Evolutionary conservation across 2,888 invertebrate genomes (phyloP).

Genomic region (Argyresthia goedartella): DNA sequence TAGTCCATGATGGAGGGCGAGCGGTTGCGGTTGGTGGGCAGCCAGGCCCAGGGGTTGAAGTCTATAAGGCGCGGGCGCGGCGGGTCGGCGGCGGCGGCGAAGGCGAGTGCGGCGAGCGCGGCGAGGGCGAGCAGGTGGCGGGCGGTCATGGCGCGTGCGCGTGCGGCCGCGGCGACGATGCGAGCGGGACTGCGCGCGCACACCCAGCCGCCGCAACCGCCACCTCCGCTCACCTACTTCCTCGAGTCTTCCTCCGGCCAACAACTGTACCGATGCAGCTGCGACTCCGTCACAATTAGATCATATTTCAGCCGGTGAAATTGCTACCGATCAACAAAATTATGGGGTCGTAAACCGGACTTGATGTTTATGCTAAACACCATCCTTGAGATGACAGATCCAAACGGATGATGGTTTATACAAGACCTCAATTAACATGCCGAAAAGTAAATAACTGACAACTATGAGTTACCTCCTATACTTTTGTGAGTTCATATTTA

Average conservation of each 20-base stretch:
- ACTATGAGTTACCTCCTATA: no score
- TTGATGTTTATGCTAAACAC: no score
- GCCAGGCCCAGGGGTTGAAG: constrained; percentile 64
- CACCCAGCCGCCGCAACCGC: constrained; percentile 33
- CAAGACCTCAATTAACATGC: no score
- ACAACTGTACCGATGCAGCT: constrained; percentile 28
- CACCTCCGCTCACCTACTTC: no score
- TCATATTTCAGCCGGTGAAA: not conserved
- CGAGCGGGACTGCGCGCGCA: constrained; percentile 63
- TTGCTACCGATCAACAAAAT: no score
- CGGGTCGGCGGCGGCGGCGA: constrained; percentile 34
- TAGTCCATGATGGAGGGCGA: constrained; percentile 66
- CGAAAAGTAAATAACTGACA: no score
- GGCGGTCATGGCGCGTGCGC: constrained; percentile 56
- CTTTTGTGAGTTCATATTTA: no score
- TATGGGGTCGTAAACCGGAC: no score
- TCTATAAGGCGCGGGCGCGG: constrained; percentile 55
- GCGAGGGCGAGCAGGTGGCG: constrained; percentile 49
- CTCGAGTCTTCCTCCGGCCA: constrained; percentile 38
- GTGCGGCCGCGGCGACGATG: constrained; percentile 57
- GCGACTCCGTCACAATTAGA: constrained; percentile 13
- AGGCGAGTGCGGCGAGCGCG: constrained; percentile 36
- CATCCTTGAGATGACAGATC: no score
- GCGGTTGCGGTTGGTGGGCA: constrained; percentile 48
- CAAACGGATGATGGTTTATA: no score